phyloP scores from a whole-genome alignment of 2,888 invertebrate genomes.

The Ophion ellenae region DNA sequence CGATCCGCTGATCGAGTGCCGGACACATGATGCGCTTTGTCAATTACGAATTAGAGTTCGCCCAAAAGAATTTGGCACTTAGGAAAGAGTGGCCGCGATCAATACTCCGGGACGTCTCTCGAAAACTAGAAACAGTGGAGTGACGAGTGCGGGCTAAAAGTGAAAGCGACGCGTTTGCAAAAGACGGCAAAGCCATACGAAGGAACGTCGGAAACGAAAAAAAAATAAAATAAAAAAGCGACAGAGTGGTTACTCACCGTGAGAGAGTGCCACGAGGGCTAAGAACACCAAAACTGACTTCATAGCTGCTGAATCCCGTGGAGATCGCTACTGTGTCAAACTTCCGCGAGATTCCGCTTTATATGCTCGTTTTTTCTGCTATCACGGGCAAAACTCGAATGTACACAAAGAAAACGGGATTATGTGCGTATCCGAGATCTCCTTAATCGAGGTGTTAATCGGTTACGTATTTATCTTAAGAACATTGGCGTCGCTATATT shows the following conservation, averaged over 20 bases:
- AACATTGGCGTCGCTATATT: not conserved
- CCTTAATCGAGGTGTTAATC: too few relatives aligned
- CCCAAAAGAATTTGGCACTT: too few relatives aligned
- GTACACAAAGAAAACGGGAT: not conserved
- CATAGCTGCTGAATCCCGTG: conserved; percentile 34
- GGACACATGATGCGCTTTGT: too few relatives aligned
- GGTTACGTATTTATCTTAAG: not conserved
- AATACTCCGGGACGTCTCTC: too few relatives aligned
- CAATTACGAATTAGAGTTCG: too few relatives aligned
- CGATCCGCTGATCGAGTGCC: too few relatives aligned
- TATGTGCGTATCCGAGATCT: not conserved
- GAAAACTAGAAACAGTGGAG: too few relatives aligned
- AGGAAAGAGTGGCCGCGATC: too few relatives aligned
- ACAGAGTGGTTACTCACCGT: conserved; percentile 25
- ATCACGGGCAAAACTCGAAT: not conserved
- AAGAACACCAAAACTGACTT: conserved; percentile 50
- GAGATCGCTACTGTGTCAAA: conserved; percentile 15
- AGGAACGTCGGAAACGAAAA: not conserved
- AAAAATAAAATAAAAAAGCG: not conserved
- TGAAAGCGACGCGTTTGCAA: too few relatives aligned
- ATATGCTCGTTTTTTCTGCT: conserved; percentile 27
- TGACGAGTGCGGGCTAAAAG: too few relatives aligned
- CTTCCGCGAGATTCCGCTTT: not conserved
- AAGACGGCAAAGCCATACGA: not conserved
- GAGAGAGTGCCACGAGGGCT: conserved; percentile 44